Evolutionary conservation across 2,888 invertebrate species (phyloP).

Genomic region (Cancer borealis): DNA sequence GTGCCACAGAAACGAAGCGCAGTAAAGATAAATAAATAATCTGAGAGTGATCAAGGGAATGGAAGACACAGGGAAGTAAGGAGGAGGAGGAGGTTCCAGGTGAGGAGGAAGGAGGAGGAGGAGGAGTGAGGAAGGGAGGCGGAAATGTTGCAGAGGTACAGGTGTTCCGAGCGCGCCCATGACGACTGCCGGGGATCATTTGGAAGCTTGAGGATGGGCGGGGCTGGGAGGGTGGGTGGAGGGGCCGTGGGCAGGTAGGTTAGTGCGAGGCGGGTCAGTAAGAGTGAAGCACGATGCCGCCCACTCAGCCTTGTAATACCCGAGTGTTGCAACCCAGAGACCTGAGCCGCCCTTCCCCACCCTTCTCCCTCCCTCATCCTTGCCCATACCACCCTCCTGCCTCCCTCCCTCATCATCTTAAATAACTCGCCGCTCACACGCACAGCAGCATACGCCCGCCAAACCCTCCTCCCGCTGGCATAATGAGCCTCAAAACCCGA

Average conservation of each 20-base stretch:
- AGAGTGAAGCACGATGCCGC: constrained; percentile 46
- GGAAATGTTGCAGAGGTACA: constrained; percentile 28
- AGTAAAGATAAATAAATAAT: neutral
- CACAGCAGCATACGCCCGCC: constrained; percentile 48
- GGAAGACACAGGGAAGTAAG: neutral
- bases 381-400: neutral
- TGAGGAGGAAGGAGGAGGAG: neutral
- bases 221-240: neutral
- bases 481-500: neutral
- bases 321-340: constrained; percentile 53
- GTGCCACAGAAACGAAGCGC: neutral
- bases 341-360: neutral
- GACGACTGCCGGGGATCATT: constrained; percentile 38
- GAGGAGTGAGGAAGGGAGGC: neutral
- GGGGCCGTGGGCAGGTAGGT: constrained; percentile 40
- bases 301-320: constrained; percentile 48
- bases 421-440: constrained; percentile 57
- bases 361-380: neutral
- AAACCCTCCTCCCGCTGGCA: constrained; percentile 14
- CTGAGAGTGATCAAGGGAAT: constrained; percentile 5
- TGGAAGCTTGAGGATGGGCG: constrained; percentile 38
- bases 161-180: neutral
- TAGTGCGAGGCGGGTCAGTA: constrained; percentile 50
- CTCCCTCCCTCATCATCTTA: constrained; percentile 54
- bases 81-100: neutral